Evolutionary conservation across 2,113 vertebrate genomes (phyloP), one percentile per base, ranked within the genome.

Genomic region (Tinamus guttatus): DNA sequence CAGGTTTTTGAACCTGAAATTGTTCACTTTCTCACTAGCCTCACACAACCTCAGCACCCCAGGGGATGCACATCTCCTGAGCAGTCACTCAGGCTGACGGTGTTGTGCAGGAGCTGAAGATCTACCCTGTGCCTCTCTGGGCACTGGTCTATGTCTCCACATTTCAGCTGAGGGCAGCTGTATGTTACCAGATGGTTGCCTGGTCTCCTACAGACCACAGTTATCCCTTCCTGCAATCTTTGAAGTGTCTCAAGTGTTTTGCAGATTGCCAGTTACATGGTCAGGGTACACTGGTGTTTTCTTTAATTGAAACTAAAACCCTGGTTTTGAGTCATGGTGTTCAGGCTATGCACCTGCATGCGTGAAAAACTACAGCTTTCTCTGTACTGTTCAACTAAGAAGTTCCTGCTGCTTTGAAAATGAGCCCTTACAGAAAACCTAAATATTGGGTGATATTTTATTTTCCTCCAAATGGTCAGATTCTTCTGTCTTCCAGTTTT

Each of bases 71-170:
- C 85, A 12, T n/a, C 8, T 2, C n/a, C 2, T 0, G 18, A 73
- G n/a, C 30, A 58, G 60, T 36, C 27, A 28, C 70, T 0, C 0
- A 0, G 0, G 24, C 49, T 14, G 2, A 9, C 12, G 8, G 7
- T 45, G 12, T 38, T 60, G 71, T 56, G 51, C 7, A 20, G 2
- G 8, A 62, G 25, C 63, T 47, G 9, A 15, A 76, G n/a, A 65
- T 73, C 49, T 85, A 36, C 11, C 7, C 74, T 49, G 38, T 4
- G 2, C 34, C 13, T 56, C 64, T 51, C 21, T 19, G 7, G 45
- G 45, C 45, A 47, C 18, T 20, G 18, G 45, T 47, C 36, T 90
- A 38, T 38, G 32, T 27, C 51, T 67, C 58, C 56, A 38, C 56
- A 47, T 71, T 78, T 76, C 7, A 7, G 9, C 7, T 67, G 58